Evolutionary conservation across 2,797 vertebrate genomes (phyloP).

Genomic region (Crax fasciolata): DNA sequence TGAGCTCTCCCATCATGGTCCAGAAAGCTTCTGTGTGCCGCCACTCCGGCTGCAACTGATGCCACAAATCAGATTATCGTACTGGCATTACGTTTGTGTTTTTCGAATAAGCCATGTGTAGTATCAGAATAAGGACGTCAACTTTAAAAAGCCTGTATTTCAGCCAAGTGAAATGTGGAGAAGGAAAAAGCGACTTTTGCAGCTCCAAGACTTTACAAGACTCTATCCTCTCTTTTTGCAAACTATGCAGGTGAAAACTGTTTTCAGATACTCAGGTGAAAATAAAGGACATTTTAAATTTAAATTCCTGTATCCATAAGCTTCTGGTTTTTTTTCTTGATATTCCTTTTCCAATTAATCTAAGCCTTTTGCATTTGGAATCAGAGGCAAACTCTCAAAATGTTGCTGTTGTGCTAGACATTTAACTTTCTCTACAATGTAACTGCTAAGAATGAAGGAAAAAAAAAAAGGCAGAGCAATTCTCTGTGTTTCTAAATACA

Average conservation of each 20-base stretch:
- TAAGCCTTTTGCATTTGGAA: neutral
- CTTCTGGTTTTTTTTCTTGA: neutral
- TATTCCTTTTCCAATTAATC: neutral
- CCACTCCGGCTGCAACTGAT: accelerated
- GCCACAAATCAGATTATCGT: accelerated
- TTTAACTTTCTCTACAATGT: neutral
- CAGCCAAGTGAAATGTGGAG: neutral
- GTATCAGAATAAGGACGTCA: neutral
- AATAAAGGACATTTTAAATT: neutral
- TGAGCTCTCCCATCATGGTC: accelerated
- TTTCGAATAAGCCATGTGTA: neutral
- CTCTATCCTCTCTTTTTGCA: neutral
- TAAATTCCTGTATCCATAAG: neutral
- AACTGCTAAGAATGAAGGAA: neutral
- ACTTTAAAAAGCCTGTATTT: accelerated
- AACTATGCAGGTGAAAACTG: neutral
- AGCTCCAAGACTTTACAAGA: neutral
- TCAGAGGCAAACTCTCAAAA: neutral
- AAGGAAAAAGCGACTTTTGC: neutral
- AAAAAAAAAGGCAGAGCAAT: neutral
- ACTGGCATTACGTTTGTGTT: neutral
- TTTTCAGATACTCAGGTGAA: neutral
- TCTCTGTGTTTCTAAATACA: neutral
- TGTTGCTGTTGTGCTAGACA: neutral
- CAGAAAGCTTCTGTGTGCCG: neutral